Evolutionary conservation across 2,113 vertebrate genomes (phyloP), one percentile per base, ranked within the genome.

Genomic region (Alethe castanea): DNA sequence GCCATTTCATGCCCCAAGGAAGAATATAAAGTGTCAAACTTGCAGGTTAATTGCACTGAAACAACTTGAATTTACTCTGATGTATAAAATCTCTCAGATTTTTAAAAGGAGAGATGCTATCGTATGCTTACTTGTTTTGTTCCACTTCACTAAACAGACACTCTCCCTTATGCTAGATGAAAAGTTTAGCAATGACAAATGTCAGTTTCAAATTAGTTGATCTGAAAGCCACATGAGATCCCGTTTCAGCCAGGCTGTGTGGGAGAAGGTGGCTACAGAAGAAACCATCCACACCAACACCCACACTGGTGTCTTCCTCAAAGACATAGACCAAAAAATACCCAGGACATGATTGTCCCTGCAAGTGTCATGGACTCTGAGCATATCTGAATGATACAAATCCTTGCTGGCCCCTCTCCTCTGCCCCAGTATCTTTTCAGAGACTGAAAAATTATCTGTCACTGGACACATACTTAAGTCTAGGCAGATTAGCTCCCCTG

Each of bases 151-250:
- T 88, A 87, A 89, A 77, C 89, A 93, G 93, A 95, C 85, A 95
- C 26, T 70, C 62, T 87, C 85, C 87, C 92, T 95, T 92, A 80
- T 82, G 79, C 54, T 93, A 78, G 70, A 91, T 70, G 71, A 72
- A 80, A 96, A 96, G 87, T 88, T 95, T 80, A 92, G 87, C 90
- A 81, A 94, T 77, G 92, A 78, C 94, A 95, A 95, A 94, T 81
- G 85, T 93, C 90, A 92, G 71, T 80, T 90, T 85, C 62, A 90
- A 88, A 77, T 80, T 4, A 91, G 91, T 69, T 86, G 38, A 94
- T 96, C 79, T 73, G 71, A 95, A 91, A 88, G 81, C 81, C 85
- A 12, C 33, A 91, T 88, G 52, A 80, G 33, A 87, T 73, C 31
- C 35, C 1, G 0, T 62, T 91, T 81, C 79, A 93, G 56, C 71